phyloP scores from a whole-genome alignment of 2,113 vertebrate species.

The Aspidoscelis tigris region DNA sequence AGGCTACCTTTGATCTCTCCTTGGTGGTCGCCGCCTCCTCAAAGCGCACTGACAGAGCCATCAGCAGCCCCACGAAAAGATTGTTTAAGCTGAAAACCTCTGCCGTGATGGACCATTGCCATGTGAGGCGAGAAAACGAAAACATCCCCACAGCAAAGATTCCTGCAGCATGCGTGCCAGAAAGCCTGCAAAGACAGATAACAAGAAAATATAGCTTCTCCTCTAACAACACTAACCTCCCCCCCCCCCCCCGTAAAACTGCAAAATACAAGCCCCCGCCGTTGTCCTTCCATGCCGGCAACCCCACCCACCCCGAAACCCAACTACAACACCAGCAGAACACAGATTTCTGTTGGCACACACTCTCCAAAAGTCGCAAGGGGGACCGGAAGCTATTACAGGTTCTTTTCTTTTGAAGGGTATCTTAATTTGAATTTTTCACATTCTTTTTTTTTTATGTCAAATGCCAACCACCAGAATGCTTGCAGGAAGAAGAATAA shows the following conservation, averaged over 20 bases:
- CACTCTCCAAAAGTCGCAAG: too few species aligned
- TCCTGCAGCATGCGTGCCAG: constrained; percentile 88
- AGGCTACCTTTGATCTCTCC: constrained; percentile 90
- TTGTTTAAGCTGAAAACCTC: constrained; percentile 99
- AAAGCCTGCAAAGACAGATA: constrained; percentile 89
- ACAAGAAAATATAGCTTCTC: constrained; percentile 80
- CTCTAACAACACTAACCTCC: constrained; percentile 63
- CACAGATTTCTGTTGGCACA: not conserved
- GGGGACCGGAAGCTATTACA: too few species aligned
- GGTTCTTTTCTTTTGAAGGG: not conserved
- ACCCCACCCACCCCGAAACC: not conserved
- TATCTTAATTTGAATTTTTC: not conserved
- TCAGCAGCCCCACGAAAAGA: constrained; percentile 92
- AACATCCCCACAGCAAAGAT: constrained; percentile 92
- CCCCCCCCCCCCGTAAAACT: not conserved
- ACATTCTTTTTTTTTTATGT: not conserved
- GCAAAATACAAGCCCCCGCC: constrained; percentile 67
- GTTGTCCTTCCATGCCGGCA: constrained; percentile 62
- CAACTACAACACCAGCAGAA: not conserved
- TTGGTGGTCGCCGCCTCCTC: constrained; percentile 79
- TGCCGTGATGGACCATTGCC: constrained; percentile 95
- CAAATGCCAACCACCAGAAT: not conserved
- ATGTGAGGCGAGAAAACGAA: constrained; percentile 92
- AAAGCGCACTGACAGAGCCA: constrained; percentile 85
- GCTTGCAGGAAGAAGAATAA: not conserved